Percentiles rank a stretch among this genome's conserved stretches.
Conservation (phyloP, 2,888 invertebrate species). For the Phortica okadai region DNA sequence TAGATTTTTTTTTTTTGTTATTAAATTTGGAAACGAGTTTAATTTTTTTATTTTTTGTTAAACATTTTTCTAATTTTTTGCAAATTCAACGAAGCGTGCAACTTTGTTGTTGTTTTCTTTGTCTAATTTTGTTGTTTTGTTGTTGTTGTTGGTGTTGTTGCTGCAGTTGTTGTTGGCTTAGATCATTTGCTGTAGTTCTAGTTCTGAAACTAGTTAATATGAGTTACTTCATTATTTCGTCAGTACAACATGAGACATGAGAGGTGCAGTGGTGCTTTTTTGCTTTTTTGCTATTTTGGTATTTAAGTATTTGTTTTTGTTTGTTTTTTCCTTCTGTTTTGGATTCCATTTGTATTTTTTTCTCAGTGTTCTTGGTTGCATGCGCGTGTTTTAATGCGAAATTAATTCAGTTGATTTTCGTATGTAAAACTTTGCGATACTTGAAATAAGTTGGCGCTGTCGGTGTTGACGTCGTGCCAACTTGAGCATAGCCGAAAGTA, state of each 20-base stretch:
- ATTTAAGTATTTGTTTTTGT: neutral
- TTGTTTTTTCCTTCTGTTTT: neutral
- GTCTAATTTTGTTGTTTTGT: neutral
- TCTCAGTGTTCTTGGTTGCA: slow-evolving; percentile 59
- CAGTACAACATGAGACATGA: neutral
- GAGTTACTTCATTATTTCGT: slow-evolving; percentile 11
- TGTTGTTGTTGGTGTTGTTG: neutral
- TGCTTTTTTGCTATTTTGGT: neutral
- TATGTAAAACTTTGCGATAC: slow-evolving; percentile 21
- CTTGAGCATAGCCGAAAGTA: too few species aligned
- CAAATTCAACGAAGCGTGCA: slow-evolving; percentile 25
- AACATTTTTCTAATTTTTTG: neutral
- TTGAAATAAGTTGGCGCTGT: neutral
- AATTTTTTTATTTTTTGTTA: neutral
- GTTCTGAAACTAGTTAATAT: slow-evolving; percentile 26
- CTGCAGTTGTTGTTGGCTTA: neutral
- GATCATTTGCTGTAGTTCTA: slow-evolving; percentile 16
- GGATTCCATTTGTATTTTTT: slow-evolving; percentile 26
- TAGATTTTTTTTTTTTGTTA: neutral
- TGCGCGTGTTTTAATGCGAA: slow-evolving; percentile 70
- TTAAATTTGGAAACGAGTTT: slow-evolving; percentile 27
- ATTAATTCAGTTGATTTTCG: slow-evolving; percentile 60
- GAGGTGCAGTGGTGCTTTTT: neutral
- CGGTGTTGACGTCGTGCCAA: neutral
- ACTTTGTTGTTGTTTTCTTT: slow-evolving; percentile 1